Base-by-base conservation (phyloP, 1,140 invertebrate species). In the Polypedilum vanderplanki region DNA sequence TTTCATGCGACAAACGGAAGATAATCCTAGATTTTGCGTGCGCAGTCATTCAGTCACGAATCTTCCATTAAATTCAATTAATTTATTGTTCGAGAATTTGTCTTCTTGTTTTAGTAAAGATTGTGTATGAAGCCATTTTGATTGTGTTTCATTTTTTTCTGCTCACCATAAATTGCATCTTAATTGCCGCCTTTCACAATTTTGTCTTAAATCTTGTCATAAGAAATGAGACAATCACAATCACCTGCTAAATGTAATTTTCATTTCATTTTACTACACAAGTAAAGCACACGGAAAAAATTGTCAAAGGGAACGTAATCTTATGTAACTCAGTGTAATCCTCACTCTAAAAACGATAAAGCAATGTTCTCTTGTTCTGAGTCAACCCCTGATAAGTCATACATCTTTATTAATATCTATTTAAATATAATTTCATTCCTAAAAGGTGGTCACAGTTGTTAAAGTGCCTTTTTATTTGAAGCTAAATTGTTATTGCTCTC, bases 341-440 rank as follows among this genome's bases (percentile, higher is more conserved):
- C 46, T 57, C n/a, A 57, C 12, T n/a, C 46, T n/a, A 33, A 33
- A 33, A 33, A 33, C 24, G 24, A 33, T 33, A 33, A 33, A n/a
- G 46, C 46, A n/a, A 57, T n/a, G 46, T n/a, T 57, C 4, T 57
- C 12, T 57, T 57, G 24, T 57, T 12, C 65, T 9, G 65, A 70
- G n/a, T 18, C 65, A 70, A 70, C 65, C 65, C 65, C 20, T 20
- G 20, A 70, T 70, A 70, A 70, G 65, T 70, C 65, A 70, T 70
- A 70, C 65, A 22, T 70, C 65, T 70, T 20, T 70, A 70, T 70
- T 70, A 70, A 70, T 70, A 70, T 70, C 65, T 22, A 70, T 70
- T 70, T 70, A 70, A 70, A 70, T 70, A 70, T 70, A 70, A 70
- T 70, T 70, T 70, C 18, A 70, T 70, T 70, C 46, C 20, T 70